Base-by-base conservation (phyloP, 2,888 invertebrate genomes). In the Melolontha melolontha region DNA sequence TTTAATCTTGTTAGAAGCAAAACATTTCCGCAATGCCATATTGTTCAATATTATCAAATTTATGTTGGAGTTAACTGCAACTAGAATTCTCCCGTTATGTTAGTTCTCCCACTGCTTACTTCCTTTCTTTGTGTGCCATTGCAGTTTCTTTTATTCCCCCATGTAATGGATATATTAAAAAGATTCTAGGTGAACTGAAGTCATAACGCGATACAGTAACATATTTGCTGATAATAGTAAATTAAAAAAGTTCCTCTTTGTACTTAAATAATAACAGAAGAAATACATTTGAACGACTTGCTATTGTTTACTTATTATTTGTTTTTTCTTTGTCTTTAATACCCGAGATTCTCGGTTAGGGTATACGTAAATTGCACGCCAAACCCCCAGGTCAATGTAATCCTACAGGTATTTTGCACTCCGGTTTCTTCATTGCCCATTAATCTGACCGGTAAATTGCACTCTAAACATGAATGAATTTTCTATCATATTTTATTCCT, bases 1-100 rank as follows among this genome's bases (percentile, higher is more conserved):
- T 64, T 64, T 64, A 64, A 64, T 64, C 51, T 51, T 51, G 64
- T 64, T 64, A 64, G 51, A 39, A 22, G 42, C 16, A 41, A 64
- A 29, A 47, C 34, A 14, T 51, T 14, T 39, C 34, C 29, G 16
- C 51, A 34, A 14, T 51, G 8, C n/a, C 14, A 50, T 50, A 22
- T 40, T 34, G 34, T 50, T 50, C 64, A 40, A 14, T 44, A 42
- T 57, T 57, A 57, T 63, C 63, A 22, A 63, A 49, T 63, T 63
- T 63, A 63, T 63, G 34, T 17, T 49, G 29, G 63, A 63, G 49
- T 49, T 63, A 49, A 63, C 47, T 29, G 49, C 49, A 55, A 55
- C 55, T 55, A 11, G 40, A 49, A 49, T 27, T 49, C 29, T 12
- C 12, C 29, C 7, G 14, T 39, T 17, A n/a, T 39, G 44, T n/a